Evolutionary conservation across 2,113 vertebrate genomes (phyloP), one percentile per base, ranked within the genome.

Genomic region (Lophotis ruficrista): DNA sequence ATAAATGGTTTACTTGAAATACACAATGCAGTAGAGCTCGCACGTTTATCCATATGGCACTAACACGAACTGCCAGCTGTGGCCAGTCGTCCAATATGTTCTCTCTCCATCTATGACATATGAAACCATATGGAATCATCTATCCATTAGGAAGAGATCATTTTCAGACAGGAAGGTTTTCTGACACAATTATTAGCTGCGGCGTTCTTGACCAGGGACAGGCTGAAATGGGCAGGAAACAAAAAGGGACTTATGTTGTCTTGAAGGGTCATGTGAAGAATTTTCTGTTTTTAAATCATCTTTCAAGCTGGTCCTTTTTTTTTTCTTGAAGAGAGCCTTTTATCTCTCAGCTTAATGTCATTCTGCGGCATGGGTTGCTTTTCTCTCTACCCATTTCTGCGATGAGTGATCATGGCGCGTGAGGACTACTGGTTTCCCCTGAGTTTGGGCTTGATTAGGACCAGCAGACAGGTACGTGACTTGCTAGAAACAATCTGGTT

Each of bases 141-240:
- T 93, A 80, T 89, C 96, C 94, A 97, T 97, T 97, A 97, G 92
- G 94, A 96, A 94, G 97, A 96, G 89, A 97, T 94, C 82, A 96
- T 97, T 96, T 96, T 96, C 96, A 96, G 96, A 80, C 92, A 91
- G 81, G 81, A 94, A 89, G 58, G 70, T 85, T 91, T 96, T 78
- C 75, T 93, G 93, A 93, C 96, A 97, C 61, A 95, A 96, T 91
- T 96, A 95, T 95, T 96, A 96, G 90, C 85, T 90, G 92, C 45
- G 62, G 66, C 2, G 1, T 66, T 95, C 85, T 79, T 91, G 90
- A 94, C 84, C 89, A 90, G 85, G 69, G 93, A 95, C 89, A 96
- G 93, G 41, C 72, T 54, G 65, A 84, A 85, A 86, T 14, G 71
- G 45, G 37, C 61, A 91, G 87, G 90, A 89, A 95, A 90, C 72